Percentiles rank a stretch among this genome's conserved stretches.
These are phyloP conservation scores for rabbit (Oryctolagus cuniculus) DNA, from an alignment of 2,113 vertebrate genomes.

Conservation along the genomic window DNA sequence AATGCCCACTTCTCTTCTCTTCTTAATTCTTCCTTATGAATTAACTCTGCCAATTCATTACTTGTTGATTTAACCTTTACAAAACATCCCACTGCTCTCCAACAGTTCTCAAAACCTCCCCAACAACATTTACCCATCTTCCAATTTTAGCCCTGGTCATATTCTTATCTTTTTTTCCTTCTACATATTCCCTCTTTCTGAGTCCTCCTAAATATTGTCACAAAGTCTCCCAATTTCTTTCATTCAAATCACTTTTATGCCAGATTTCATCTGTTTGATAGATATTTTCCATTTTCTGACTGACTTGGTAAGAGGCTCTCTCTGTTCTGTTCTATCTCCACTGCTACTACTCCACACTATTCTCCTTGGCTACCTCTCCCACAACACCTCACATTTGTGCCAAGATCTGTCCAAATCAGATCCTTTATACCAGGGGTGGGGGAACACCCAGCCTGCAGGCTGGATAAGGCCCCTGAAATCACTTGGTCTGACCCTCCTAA, in stretches of 20 bases:
- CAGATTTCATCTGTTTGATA: neutral
- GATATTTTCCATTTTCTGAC: neutral
- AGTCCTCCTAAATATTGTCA: neutral
- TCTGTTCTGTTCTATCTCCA: neutral
- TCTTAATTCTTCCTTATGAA: slow-evolving; percentile 11
- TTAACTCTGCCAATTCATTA: neutral
- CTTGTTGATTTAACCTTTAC: neutral
- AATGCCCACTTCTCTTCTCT: neutral
- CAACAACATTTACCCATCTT: neutral
- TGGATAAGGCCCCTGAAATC: too few relatives aligned
- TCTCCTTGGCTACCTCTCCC: neutral
- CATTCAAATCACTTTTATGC: neutral
- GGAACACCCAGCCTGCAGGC: too few relatives aligned
- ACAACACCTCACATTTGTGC: neutral
- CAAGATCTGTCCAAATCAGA: neutral
- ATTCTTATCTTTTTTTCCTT: slow-evolving; percentile 14
- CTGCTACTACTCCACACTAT: neutral
- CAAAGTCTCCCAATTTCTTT: neutral
- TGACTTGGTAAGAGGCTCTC: neutral
- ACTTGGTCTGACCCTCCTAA: too few relatives aligned
- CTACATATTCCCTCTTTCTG: neutral
- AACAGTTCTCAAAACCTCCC: neutral
- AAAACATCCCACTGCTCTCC: neutral
- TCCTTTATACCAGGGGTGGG: neutral
- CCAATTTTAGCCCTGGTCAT: neutral